Conservation (phyloP, 1,140 invertebrate species). For the Coelopa frigida region DNA sequence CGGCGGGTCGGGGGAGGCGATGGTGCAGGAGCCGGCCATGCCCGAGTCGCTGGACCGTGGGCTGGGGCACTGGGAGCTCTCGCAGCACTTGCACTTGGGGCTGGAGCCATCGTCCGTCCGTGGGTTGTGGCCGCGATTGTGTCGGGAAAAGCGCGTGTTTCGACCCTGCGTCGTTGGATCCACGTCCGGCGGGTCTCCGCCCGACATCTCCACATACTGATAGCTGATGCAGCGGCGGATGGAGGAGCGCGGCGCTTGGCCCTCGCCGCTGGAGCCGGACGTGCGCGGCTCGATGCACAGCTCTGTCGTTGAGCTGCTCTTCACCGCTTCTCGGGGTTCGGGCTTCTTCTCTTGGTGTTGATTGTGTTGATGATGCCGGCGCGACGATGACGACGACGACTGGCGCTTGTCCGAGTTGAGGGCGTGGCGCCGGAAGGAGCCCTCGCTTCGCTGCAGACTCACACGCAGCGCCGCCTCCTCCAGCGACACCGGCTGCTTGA, state of each 20-base stretch:
- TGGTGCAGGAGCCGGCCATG: conserved; percentile 69
- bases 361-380: conserved; percentile 13
- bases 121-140: neutral
- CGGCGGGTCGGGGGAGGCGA: conserved; percentile 57
- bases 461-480: neutral
- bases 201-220: conserved; percentile 43
- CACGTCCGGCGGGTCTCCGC: neutral
- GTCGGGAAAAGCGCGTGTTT: neutral
- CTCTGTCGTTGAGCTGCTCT: conserved; percentile 26
- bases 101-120: neutral
- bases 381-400: conserved; percentile 6
- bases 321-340: neutral
- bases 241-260: conserved; percentile 15
- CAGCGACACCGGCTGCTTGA: conserved; percentile 8
- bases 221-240: conserved; percentile 48
- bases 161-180: neutral
- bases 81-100: conserved; percentile 54
- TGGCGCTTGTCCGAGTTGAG: conserved; percentile 48
- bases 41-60: conserved; percentile 67
- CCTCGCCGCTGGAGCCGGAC: neutral
- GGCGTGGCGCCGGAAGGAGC: conserved; percentile 43
- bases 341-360: conserved; percentile 14
- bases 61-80: conserved; percentile 53
- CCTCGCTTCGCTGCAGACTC: conserved; percentile 7
- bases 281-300: conserved; percentile 28